A percentile compares a stretch with the other conserved stretches of the same genome.
phyloP scores from a whole-genome alignment of 2,113 vertebrate species.

The Hypomesus transpacificus region DNA sequence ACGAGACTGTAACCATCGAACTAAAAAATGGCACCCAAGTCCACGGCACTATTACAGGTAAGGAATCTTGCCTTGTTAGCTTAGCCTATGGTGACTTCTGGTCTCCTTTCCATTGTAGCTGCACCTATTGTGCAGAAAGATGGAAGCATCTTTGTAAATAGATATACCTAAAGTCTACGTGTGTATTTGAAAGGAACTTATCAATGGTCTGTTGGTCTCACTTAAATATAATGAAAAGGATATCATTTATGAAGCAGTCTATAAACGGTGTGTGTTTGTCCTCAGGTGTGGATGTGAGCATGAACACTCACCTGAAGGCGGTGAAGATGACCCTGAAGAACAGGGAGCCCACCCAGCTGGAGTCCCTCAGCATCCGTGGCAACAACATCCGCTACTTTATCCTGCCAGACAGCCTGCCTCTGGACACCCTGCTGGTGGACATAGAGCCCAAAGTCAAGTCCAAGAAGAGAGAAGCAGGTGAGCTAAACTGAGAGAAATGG shows the following conservation, averaged over 20 bases:
- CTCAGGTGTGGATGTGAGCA: slow-evolving; percentile 92
- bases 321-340: slow-evolving; percentile 99
- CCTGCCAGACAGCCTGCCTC: slow-evolving; percentile 93
- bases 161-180: too few relatives aligned
- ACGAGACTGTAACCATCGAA: slow-evolving; percentile 98
- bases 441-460: slow-evolving; percentile 98
- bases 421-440: slow-evolving; percentile 96
- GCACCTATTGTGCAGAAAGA: too few relatives aligned
- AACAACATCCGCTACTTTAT: slow-evolving; percentile 99
- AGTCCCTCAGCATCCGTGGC: slow-evolving; percentile 93
- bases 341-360: slow-evolving; percentile 93
- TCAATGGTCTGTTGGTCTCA: background rate
- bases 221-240: background rate
- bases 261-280: background rate
- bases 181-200: too few relatives aligned
- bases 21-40: slow-evolving; percentile 98
- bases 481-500: slow-evolving; percentile 39
- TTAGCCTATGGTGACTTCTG: too few relatives aligned
- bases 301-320: slow-evolving; percentile 98
- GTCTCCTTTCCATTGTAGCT: too few relatives aligned
- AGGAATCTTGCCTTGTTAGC: background rate
- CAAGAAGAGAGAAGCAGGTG: slow-evolving; percentile 98
- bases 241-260: too few relatives aligned
- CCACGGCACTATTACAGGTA: slow-evolving; percentile 97
- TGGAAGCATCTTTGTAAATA: too few relatives aligned